Conservation (phyloP, 1,140 invertebrate species). For the Amyelois transitella region DNA sequence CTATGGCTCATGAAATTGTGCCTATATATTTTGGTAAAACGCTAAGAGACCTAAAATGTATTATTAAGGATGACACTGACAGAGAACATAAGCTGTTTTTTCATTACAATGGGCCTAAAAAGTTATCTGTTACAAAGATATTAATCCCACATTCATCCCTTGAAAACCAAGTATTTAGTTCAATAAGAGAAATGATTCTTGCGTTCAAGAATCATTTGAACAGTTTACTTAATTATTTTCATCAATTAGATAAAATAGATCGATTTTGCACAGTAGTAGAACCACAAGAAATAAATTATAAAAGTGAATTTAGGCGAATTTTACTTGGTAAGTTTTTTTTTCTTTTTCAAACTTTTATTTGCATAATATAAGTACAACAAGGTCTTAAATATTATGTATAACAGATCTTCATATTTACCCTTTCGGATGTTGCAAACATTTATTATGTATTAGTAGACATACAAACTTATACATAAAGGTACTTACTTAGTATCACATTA, state of each 20-base stretch:
- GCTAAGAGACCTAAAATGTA: slow-evolving; percentile 41
- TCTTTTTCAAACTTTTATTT: background rate
- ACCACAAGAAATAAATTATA: slow-evolving; percentile 41
- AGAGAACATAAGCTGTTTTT: slow-evolving; percentile 41
- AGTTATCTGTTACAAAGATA: slow-evolving; percentile 25
- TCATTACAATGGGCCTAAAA: slow-evolving; percentile 31
- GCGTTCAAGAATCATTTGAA: slow-evolving; percentile 30
- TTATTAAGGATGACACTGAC: slow-evolving; percentile 26
- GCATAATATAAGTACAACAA: too few species aligned
- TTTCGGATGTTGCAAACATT: too few species aligned
- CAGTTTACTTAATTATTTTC: slow-evolving; percentile 38
- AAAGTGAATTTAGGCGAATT: slow-evolving; percentile 52
- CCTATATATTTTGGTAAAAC: slow-evolving; percentile 42
- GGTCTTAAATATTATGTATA: too few species aligned
- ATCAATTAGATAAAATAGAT: slow-evolving; percentile 47
- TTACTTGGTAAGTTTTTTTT: slow-evolving; percentile 28
- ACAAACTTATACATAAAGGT: too few species aligned
- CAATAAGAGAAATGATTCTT: slow-evolving; percentile 33
- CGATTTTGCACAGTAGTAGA: slow-evolving; percentile 42
- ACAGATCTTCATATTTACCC: too few species aligned
- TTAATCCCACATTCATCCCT: slow-evolving; percentile 33
- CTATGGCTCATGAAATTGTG: slow-evolving; percentile 1
- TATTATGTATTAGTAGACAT: too few species aligned
- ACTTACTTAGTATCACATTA: too few species aligned
- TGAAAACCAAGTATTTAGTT: slow-evolving; percentile 36